Evolutionary conservation across 2,888 invertebrate genomes (phyloP), one percentile per base, ranked within the genome.

Genomic region (Drosophila quasianomalipes): DNA sequence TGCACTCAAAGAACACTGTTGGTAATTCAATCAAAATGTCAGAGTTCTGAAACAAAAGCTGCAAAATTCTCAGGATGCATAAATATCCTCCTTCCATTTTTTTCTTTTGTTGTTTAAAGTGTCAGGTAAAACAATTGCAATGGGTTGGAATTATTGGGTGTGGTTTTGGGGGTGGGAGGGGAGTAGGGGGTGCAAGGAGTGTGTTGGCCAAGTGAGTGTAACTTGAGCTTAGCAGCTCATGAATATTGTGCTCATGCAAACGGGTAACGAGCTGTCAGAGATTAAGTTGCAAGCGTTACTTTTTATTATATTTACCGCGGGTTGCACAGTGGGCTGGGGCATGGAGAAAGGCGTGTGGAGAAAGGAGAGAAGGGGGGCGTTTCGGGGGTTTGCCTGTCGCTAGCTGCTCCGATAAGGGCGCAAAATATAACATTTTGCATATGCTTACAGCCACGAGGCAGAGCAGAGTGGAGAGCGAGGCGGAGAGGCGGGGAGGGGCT

Each of bases 201-300:
- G 26, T 19, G 31, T 51, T 19, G 54, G 64, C 64, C 79, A 91
- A 77, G 77, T 77, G 81, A 85, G 86, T 83, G 91, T 90, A 91
- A 88, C 91, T 91, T 83, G 89, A 88, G 87, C 91, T 88, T 88
- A 87, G 88, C 91, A 89, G 90, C 91, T 91, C 91, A 89, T 89
- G 89, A 89, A 91, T 89, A 91, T 91, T 82, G 91, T 79, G 90
- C 91, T 88, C 85, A 91, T 86, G 86, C 83, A 88, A 86, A 85
- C 89, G 82, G 89, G 91, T 86, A 89, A 88, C 84, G 84, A 90
- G 89, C 90, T 91, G 89, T 90, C 92, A 85, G 91, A 90, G 92
- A 90, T 91, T 90, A 91, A 91, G 92, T 90, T 88, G 89, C 90
- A 81, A 82, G 91, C 81, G 82, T 91, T 91, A 83, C 86, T 91